Conservation (phyloP, 2,797 vertebrate species). For the Taeniopygia guttata region DNA sequence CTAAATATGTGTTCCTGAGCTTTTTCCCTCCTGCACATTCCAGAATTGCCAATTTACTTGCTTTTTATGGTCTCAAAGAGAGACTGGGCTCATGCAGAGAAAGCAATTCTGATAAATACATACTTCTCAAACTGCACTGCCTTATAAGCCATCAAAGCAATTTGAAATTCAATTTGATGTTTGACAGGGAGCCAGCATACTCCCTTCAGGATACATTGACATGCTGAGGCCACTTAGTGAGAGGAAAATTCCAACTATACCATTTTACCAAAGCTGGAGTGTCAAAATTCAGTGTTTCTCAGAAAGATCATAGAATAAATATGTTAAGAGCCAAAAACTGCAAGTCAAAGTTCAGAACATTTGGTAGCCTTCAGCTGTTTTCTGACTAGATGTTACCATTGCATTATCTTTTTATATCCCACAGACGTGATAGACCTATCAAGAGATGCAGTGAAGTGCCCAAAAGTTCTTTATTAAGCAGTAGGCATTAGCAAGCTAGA, state of each 20-base stretch:
- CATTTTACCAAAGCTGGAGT: conserved; percentile 39
- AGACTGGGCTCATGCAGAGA: conserved; percentile 13
- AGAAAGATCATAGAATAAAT: conserved; percentile 6
- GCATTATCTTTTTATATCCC: not conserved
- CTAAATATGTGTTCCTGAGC: not conserved
- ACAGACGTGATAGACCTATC: not conserved
- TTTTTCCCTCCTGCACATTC: not conserved
- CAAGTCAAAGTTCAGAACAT: conserved; percentile 13
- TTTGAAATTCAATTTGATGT: conserved; percentile 78
- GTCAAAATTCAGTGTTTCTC: not conserved
- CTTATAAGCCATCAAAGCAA: conserved; percentile 67
- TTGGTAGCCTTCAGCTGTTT: not conserved
- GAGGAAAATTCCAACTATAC: conserved; percentile 48
- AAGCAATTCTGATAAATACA: conserved; percentile 59
- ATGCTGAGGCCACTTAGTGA: conserved; percentile 67
- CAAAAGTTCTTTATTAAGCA: not conserved
- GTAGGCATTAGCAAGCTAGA: not conserved
- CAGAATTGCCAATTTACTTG: conserved; percentile 31
- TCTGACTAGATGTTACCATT: not conserved
- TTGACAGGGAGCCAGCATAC: conserved; percentile 62
- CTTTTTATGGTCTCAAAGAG: conserved; percentile 24
- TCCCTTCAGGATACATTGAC: conserved; percentile 57
- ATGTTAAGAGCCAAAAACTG: not conserved
- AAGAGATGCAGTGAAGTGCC: not conserved
- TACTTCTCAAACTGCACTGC: conserved; percentile 29